phyloP scores from a whole-genome alignment of 2,113 vertebrate species.

The Lota lota region DNA sequence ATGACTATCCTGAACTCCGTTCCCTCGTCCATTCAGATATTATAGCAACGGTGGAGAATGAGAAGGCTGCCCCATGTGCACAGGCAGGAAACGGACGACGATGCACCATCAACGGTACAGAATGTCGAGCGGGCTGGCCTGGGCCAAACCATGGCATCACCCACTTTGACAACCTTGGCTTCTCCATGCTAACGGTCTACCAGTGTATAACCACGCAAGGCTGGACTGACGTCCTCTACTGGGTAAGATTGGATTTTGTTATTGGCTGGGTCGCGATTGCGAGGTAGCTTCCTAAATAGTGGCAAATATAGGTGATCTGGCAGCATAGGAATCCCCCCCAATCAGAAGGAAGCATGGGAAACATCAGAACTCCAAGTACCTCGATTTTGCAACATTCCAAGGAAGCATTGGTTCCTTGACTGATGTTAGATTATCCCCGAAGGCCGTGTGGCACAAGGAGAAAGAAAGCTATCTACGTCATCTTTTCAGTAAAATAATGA shows the following conservation, averaged over 20 bases:
- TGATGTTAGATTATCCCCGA: too few species aligned
- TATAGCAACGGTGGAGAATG: conserved; percentile 77
- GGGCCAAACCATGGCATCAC: conserved; percentile 91
- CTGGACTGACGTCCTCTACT: conserved; percentile 91
- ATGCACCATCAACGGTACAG: conserved; percentile 81
- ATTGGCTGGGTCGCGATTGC: too few species aligned
- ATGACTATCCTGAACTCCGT: background rate
- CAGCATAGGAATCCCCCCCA: too few species aligned
- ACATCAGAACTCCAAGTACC: too few species aligned
- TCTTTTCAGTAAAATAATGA: background rate
- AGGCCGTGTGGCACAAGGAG: too few species aligned
- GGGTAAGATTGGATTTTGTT: conserved; percentile 66
- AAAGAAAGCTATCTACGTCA: background rate
- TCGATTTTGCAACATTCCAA: too few species aligned
- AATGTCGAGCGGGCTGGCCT: conserved; percentile 81
- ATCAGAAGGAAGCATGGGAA: too few species aligned
- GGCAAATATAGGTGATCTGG: too few species aligned
- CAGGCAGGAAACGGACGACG: conserved; percentile 81
- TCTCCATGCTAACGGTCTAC: conserved; percentile 92
- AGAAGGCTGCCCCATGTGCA: conserved; percentile 84
- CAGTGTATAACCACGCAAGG: conserved; percentile 94
- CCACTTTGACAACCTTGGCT: conserved; percentile 91
- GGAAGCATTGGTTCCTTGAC: too few species aligned
- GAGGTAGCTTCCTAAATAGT: too few species aligned
- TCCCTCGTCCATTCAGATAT: conserved; percentile 70